A percentile compares a stretch with the other conserved stretches of the same genome.
Evolutionary conservation across 1,140 invertebrate genomes (phyloP).

Genomic region (Diplogasteroides magnus): DNA sequence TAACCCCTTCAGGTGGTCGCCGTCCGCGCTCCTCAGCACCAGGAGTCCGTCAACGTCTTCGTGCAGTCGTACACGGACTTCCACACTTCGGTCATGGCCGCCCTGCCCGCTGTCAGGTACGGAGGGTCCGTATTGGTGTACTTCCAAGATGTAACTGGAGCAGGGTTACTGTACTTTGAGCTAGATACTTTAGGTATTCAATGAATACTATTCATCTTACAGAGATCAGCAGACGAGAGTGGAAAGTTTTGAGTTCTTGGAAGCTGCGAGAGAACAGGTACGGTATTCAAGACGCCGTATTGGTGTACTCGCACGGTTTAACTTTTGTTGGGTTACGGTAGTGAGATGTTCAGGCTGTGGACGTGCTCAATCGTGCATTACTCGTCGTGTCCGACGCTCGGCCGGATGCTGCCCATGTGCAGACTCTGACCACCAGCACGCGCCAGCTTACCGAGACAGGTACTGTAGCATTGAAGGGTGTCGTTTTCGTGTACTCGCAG

Average conservation of each 20-base stretch:
- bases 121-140: no score
- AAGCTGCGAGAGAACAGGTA: not conserved
- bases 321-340: no score
- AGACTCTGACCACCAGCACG: slow-evolving; percentile 29
- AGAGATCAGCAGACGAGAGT: not conserved
- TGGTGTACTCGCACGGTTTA: no score
- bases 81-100: slow-evolving; percentile 37
- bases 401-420: slow-evolving; percentile 74
- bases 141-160: no score
- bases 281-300: no score
- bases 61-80: slow-evolving; percentile 49
- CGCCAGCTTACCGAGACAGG: slow-evolving; percentile 31
- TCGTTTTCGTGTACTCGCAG: no score
- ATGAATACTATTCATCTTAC: no score
- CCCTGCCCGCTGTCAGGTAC: no score
- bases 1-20: slow-evolving; percentile 59
- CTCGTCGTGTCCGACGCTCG: slow-evolving; percentile 63
- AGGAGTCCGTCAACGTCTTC: slow-evolving; percentile 70
- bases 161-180: no score
- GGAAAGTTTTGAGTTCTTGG: not conserved
- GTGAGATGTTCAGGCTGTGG: slow-evolving; percentile 60
- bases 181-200: no score
- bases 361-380: not conserved
- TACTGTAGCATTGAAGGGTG: not conserved
- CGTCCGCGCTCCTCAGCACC: slow-evolving; percentile 63